phyloP scores from a whole-genome alignment of 2,113 vertebrate species.

The Geococcyx californianus region DNA sequence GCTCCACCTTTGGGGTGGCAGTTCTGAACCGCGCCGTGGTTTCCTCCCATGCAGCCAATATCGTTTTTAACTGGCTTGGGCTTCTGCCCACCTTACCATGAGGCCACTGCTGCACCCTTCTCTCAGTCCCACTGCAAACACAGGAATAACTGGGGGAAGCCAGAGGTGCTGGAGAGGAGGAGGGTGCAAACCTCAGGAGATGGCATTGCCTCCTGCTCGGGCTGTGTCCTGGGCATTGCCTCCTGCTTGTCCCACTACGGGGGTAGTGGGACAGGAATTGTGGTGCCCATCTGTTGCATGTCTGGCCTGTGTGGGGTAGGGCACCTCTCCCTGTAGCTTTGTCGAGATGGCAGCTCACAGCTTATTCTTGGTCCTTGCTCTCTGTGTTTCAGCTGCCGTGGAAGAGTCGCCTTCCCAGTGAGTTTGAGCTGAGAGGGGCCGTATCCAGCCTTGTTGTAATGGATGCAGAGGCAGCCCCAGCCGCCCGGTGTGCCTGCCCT shows the following conservation, averaged over 20 bases:
- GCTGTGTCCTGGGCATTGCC: background rate
- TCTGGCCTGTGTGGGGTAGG: background rate
- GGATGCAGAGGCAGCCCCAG: background rate
- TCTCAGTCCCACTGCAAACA: background rate
- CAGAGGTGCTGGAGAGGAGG: background rate
- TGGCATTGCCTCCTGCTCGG: background rate
- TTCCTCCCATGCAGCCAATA: background rate
- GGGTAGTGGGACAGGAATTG: background rate
- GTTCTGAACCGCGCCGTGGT: background rate
- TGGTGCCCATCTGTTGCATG: background rate
- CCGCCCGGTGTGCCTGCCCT: background rate
- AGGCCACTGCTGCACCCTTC: background rate
- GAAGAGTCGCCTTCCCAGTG: conserved; percentile 70
- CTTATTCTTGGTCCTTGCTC: background rate
- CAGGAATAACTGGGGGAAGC: background rate
- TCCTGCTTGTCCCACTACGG: background rate
- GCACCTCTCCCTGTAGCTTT: background rate
- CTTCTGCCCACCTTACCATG: background rate
- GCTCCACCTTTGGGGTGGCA: background rate
- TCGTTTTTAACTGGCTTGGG: background rate
- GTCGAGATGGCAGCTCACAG: background rate
- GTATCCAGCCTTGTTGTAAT: background rate
- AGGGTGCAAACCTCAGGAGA: background rate
- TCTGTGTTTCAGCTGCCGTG: conserved; percentile 57
- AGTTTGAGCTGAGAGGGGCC: background rate